Conservation (phyloP, 2,888 invertebrate species). For the Glyphotaelius pellucidus region DNA sequence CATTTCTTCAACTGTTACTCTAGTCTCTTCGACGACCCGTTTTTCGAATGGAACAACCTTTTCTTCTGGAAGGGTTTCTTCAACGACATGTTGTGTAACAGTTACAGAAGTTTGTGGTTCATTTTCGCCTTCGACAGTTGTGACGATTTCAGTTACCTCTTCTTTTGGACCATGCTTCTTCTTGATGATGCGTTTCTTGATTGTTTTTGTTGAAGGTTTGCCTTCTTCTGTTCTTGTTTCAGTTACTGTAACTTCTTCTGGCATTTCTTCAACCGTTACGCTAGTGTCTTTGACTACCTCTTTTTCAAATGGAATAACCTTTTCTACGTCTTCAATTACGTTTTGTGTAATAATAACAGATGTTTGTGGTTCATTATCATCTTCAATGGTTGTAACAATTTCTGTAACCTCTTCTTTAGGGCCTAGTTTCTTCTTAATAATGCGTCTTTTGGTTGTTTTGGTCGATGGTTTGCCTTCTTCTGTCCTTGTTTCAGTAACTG, state of each 20-base stretch:
- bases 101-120: conserved; percentile 68
- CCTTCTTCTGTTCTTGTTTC: conserved; percentile 67
- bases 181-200: conserved; percentile 68
- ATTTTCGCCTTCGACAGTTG: conserved; percentile 68
- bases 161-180: conserved; percentile 68
- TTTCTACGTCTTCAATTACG: neutral
- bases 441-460: conserved; percentile 67
- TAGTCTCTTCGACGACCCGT: too few species aligned
- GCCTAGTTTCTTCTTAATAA: conserved; percentile 68
- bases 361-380: conserved; percentile 64
- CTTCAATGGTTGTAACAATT: conserved; percentile 68
- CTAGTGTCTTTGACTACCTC: conserved; percentile 69
- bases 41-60: too few species aligned
- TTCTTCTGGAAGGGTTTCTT: too few species aligned
- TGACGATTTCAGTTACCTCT: conserved; percentile 67
- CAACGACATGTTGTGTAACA: conserved; percentile 28
- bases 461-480: conserved; percentile 69
- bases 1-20: too few species aligned
- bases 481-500: conserved; percentile 67
- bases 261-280: conserved; percentile 69
- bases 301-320: neutral
- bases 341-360: conserved; percentile 55
- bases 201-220: conserved; percentile 67
- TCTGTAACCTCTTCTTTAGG: conserved; percentile 69
- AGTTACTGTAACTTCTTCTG: conserved; percentile 68